Conservation (phyloP, 2,797 vertebrate genomes). For the Anguilla obscura region DNA sequence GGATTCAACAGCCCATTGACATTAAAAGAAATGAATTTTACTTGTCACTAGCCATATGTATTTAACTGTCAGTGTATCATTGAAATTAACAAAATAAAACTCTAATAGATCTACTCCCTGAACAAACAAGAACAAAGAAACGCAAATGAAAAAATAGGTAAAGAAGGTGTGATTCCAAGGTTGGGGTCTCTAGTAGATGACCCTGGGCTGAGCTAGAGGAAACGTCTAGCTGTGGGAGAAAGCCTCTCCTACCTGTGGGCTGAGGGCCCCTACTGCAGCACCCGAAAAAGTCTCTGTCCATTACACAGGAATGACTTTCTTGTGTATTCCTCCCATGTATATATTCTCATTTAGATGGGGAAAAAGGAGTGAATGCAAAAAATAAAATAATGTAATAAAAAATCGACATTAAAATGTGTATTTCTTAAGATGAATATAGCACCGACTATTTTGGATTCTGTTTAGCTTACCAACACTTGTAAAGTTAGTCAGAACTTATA, state of each 20-base stretch:
- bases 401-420: not conserved
- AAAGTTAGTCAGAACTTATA: not conserved
- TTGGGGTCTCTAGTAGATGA: conserved; percentile 28
- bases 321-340: conserved; percentile 17
- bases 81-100: conserved; percentile 5
- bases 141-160: conserved; percentile 2
- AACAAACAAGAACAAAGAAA: not conserved
- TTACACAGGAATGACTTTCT: not conserved
- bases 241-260: conserved; percentile 12
- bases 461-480: conserved; percentile 11
- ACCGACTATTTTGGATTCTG: conserved; percentile 1
- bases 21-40: conserved; percentile 37
- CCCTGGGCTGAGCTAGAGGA: conserved; percentile 25
- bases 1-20: conserved; percentile 41
- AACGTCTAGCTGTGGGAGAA: conserved; percentile 23
- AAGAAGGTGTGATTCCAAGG: conserved; percentile 33
- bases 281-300: not conserved
- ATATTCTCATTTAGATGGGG: conserved; percentile 15
- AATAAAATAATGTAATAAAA: not conserved
- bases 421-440: not conserved
- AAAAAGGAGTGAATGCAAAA: conserved; percentile 17
- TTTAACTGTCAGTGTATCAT: not conserved
- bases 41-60: not conserved
- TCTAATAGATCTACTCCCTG: conserved; percentile 28
- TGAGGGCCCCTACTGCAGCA: conserved; percentile 25